Evolutionary conservation across 2,888 invertebrate species (phyloP).

Genomic region (Leptarthrus brevirostris): DNA sequence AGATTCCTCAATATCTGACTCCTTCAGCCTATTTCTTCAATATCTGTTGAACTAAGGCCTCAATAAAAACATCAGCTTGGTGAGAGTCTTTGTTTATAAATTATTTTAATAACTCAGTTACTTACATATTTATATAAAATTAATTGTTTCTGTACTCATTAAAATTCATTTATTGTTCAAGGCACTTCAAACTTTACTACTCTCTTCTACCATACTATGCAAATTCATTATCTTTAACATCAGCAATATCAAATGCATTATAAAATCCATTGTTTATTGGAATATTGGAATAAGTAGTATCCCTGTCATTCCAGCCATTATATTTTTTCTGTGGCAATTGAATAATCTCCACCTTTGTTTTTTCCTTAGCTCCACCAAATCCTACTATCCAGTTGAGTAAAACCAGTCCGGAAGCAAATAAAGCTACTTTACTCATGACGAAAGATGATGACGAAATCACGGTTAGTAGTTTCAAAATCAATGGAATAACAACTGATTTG

Average conservation of each 20-base stretch:
- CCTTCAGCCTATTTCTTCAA: no score
- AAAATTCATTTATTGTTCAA: no score
- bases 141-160: no score
- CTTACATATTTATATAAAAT: no score
- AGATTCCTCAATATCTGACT: no score
- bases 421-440: slow-evolving; percentile 64
- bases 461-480: slow-evolving; percentile 76
- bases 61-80: no score
- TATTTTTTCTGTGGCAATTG: slow-evolving; percentile 35
- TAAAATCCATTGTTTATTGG: background rate
- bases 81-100: no score
- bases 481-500: slow-evolving; percentile 75
- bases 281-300: slow-evolving; percentile 2
- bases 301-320: slow-evolving; percentile 8
- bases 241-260: background rate
- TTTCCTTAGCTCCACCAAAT: slow-evolving; percentile 30
- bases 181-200: no score
- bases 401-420: slow-evolving; percentile 61
- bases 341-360: slow-evolving; percentile 30
- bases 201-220: no score
- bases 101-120: no score
- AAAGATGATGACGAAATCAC: slow-evolving; percentile 72
- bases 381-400: slow-evolving; percentile 62
- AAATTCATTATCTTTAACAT: no score
- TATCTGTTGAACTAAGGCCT: no score